Evolutionary conservation across 2,113 vertebrate species (phyloP).

Genomic region (Phalacrocorax pelagicus): DNA sequence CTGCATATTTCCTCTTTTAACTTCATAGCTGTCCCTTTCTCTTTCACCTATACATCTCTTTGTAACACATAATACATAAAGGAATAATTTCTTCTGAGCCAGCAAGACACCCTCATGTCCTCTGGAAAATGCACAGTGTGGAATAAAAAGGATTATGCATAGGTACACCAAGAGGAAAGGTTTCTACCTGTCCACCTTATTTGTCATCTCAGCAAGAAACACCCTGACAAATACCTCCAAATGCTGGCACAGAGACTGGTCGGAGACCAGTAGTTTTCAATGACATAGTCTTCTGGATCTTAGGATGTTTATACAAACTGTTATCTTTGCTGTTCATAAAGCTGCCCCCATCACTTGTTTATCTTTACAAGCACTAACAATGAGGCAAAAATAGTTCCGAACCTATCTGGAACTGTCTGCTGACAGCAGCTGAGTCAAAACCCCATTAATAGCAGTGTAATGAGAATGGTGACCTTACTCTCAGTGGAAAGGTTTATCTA

Average conservation of each 20-base stretch:
- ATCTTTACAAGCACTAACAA: not conserved
- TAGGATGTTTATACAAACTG: not conserved
- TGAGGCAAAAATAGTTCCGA: not conserved
- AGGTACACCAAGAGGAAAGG: not conserved
- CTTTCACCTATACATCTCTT: not conserved
- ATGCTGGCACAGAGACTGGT: not conserved
- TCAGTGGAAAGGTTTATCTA: not conserved
- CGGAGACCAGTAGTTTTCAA: not conserved
- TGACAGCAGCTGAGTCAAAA: not conserved
- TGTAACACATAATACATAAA: not conserved
- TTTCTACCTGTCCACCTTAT: not conserved
- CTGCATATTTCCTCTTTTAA: not conserved
- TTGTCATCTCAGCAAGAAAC: not conserved
- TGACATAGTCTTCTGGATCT: not conserved
- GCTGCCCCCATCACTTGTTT: not conserved
- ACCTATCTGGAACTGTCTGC: not conserved
- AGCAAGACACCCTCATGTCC: not conserved
- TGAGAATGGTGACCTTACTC: constrained; percentile 20
- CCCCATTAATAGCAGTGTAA: not conserved
- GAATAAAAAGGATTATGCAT: not conserved
- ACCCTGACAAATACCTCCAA: not conserved
- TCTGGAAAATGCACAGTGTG: not conserved
- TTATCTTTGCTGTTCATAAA: not conserved
- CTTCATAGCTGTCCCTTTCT: not conserved
- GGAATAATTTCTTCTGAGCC: not conserved